These are phyloP conservation scores for Elachura formosa DNA, from an alignment of 2,113 vertebrate species.

Conservation along the genomic window DNA sequence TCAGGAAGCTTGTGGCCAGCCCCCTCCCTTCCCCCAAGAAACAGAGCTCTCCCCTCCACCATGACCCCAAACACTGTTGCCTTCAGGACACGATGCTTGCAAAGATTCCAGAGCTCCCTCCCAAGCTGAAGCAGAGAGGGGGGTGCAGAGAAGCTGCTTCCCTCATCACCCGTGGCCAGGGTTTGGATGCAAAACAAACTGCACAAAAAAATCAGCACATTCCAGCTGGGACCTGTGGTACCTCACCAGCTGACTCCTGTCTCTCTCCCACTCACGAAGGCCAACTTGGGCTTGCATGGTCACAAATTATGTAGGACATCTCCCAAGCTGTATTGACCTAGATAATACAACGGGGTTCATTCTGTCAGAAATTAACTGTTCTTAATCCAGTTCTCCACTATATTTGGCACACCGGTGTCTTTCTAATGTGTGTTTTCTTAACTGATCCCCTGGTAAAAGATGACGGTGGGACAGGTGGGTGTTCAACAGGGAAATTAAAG, in stretches of 20 bases:
- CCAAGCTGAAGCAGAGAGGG: background rate
- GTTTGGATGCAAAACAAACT: background rate
- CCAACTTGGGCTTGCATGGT: background rate
- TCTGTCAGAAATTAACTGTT: slow-evolving; percentile 48
- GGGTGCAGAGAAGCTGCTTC: background rate
- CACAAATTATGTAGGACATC: slow-evolving; percentile 34
- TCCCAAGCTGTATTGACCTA: slow-evolving; percentile 53
- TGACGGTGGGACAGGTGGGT: background rate
- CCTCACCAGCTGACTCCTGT: background rate
- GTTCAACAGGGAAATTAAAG: background rate
- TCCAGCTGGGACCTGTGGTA: background rate
- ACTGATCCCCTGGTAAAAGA: background rate
- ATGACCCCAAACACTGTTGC: background rate
- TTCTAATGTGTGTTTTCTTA: background rate
- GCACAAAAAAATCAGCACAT: background rate
- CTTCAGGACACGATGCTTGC: rapidly evolving
- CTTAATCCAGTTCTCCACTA: slow-evolving; percentile 22
- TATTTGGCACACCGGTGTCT: background rate
- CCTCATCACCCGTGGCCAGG: rapidly evolving
- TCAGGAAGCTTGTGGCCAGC: background rate
- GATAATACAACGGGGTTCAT: slow-evolving; percentile 10
- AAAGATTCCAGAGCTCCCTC: background rate
- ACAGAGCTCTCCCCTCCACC: background rate
- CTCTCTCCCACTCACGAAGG: background rate
- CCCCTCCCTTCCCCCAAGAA: rapidly evolving